These are phyloP conservation scores for Pangasius larnaudii DNA, from an alignment of 2,797 vertebrate genomes.

Conservation along the genomic window DNA sequence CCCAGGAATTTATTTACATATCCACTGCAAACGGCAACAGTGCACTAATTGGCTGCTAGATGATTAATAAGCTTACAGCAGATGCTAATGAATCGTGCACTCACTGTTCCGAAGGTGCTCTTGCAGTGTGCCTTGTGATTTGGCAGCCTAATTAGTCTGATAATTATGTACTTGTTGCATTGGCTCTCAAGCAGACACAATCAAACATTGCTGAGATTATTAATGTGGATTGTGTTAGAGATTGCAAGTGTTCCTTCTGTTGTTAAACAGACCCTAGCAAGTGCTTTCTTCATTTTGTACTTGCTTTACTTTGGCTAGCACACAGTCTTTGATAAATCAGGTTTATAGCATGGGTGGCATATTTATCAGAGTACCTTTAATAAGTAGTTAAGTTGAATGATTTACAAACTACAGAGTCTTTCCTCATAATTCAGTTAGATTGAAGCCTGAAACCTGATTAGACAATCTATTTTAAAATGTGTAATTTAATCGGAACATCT, in stretches of 20 bases:
- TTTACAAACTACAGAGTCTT: slow-evolving; percentile 33
- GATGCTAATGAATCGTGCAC: slow-evolving; percentile 95
- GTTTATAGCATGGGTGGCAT: neutral
- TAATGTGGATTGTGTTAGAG: slow-evolving; percentile 83
- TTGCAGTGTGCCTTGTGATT: slow-evolving; percentile 91
- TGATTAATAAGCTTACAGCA: slow-evolving; percentile 99
- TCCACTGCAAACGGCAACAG: slow-evolving; percentile 96
- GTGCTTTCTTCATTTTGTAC: neutral
- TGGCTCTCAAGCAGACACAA: slow-evolving; percentile 94
- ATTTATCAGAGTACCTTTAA: slow-evolving; percentile 20
- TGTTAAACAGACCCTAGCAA: slow-evolving; percentile 41
- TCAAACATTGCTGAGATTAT: slow-evolving; percentile 92
- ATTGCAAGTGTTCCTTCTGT: slow-evolving; percentile 68
- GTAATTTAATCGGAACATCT: slow-evolving; percentile 55
- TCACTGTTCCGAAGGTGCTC: slow-evolving; percentile 95
- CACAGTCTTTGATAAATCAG: neutral
- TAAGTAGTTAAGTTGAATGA: slow-evolving; percentile 21
- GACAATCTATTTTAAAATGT: slow-evolving; percentile 40
- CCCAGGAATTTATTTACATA: slow-evolving; percentile 99
- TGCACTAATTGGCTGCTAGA: slow-evolving; percentile 99
- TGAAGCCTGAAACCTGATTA: slow-evolving; percentile 49
- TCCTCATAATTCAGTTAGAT: slow-evolving; percentile 38
- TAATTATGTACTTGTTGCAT: slow-evolving; percentile 98
- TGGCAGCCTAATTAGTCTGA: slow-evolving; percentile 98
- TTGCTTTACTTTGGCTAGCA: slow-evolving; percentile 21